Evolutionary conservation across 2,113 vertebrate species (phyloP).

Genomic region (Nannobrachium achirus): DNA sequence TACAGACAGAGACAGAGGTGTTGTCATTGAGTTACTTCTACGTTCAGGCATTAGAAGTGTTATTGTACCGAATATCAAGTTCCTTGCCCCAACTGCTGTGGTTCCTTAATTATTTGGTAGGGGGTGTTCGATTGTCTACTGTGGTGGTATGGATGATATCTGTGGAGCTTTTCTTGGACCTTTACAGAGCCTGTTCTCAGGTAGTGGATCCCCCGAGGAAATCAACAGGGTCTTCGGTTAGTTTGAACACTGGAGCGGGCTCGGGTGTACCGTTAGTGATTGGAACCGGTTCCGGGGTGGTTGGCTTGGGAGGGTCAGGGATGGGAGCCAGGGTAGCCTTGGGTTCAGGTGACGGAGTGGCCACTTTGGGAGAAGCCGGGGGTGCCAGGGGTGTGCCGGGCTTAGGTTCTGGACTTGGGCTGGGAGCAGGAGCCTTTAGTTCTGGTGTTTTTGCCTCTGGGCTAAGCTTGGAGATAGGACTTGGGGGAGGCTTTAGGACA

Average conservation of each 20-base stretch:
- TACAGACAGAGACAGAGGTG: constrained; percentile 41
- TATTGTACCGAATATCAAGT: constrained; percentile 12
- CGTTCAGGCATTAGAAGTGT: constrained; percentile 62
- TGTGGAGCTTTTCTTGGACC: constrained; percentile 36
- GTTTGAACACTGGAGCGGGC: constrained; percentile 56
- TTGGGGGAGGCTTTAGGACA: constrained; percentile 49
- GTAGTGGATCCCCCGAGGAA: constrained; percentile 60
- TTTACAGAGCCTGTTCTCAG: constrained; percentile 52
- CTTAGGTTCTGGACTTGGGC: constrained; percentile 63
- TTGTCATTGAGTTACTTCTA: constrained; percentile 37
- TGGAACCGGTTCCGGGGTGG: constrained; percentile 65
- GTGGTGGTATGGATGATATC: constrained; percentile 52
- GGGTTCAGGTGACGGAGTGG: constrained; percentile 59
- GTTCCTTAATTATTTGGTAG: constrained; percentile 61
- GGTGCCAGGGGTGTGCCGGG: constrained; percentile 22
- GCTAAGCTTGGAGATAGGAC: constrained; percentile 22
- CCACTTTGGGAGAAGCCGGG: constrained; percentile 38
- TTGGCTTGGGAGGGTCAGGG: constrained; percentile 59
- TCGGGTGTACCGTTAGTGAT: constrained; percentile 76
- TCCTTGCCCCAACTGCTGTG: constrained; percentile 57
- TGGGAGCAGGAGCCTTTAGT: constrained; percentile 50
- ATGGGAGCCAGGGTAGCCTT: constrained; percentile 60
- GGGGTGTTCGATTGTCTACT: constrained; percentile 71
- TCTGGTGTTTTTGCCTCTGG: constrained; percentile 29
- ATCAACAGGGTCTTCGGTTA: constrained; percentile 58